A percentile compares a stretch with the other conserved stretches of the same genome.
Conservation (phyloP, 2,888 invertebrate genomes). For the Mesoligia furuncula region DNA sequence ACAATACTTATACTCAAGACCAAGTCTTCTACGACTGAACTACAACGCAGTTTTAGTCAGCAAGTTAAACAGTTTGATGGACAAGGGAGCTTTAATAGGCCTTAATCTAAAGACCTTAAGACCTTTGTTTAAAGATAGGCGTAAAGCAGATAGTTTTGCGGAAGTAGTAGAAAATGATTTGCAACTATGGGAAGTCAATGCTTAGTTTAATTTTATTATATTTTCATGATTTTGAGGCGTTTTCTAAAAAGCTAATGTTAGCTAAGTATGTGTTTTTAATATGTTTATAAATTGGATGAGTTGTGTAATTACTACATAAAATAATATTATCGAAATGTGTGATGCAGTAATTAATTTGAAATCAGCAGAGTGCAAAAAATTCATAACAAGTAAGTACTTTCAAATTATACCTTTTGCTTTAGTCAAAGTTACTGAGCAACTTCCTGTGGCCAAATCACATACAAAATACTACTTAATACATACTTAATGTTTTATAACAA, state of each 20-base stretch:
- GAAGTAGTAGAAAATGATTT: slow-evolving; percentile 97
- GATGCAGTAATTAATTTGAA: no score
- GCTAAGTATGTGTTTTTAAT: not conserved
- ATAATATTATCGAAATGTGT: no score
- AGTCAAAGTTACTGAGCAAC: no score
- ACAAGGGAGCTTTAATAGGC: slow-evolving; percentile 94
- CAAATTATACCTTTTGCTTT: not conserved
- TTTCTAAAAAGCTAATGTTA: not conserved
- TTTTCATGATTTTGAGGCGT: slow-evolving; percentile 4
- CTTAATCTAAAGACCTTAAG: slow-evolving; percentile 93
- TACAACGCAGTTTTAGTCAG: slow-evolving; percentile 93
- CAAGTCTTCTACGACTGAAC: slow-evolving; percentile 94
- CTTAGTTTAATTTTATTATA: slow-evolving; percentile 61
- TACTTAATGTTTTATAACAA: not conserved
- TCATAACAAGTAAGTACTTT: no score
- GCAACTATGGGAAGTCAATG: slow-evolving; percentile 94
- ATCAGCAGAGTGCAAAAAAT: no score
- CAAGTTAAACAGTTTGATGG: slow-evolving; percentile 92
- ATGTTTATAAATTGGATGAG: slow-evolving; percentile 6
- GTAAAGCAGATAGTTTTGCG: slow-evolving; percentile 93
- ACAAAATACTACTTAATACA: slow-evolving; percentile 13
- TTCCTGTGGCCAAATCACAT: not conserved
- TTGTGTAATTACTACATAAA: slow-evolving; percentile 35
- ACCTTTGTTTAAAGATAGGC: slow-evolving; percentile 93
- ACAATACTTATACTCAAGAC: slow-evolving; percentile 94